phyloP scores from a whole-genome alignment of 1,140 invertebrate species.

The Drosophila parabipectinata region DNA sequence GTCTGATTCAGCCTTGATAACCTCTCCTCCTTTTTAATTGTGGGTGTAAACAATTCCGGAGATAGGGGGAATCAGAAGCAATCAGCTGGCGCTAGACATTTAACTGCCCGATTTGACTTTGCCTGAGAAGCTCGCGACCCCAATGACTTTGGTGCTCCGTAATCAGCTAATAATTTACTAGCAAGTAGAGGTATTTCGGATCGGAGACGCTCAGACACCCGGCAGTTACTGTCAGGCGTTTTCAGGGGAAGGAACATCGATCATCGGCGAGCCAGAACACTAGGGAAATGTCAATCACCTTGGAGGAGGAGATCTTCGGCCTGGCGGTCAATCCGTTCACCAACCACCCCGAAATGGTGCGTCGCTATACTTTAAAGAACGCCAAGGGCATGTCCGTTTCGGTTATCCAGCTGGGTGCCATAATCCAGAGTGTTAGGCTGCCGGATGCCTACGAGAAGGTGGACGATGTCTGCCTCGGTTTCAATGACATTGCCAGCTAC shows the following conservation, averaged over 20 bases:
- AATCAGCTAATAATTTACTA: constrained; percentile 19
- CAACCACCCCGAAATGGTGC: constrained; percentile 83
- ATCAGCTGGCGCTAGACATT: constrained; percentile 3
- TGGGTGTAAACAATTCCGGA: background rate
- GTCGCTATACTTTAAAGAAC: constrained; percentile 87
- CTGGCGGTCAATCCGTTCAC: constrained; percentile 62
- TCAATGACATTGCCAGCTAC: constrained; percentile 88
- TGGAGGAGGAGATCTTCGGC: constrained; percentile 76
- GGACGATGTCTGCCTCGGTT: constrained; percentile 91
- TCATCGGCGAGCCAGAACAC: constrained; percentile 15
- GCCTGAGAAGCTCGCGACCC: constrained; percentile 49
- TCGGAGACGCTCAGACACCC: constrained; percentile 32
- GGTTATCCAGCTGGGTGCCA: constrained; percentile 91
- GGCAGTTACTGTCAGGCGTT: constrained; percentile 53
- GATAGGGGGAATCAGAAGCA: background rate
- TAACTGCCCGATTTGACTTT: constrained; percentile 65
- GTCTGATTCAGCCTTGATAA: background rate
- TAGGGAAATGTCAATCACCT: constrained; percentile 43
- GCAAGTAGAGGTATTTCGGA: constrained; percentile 15
- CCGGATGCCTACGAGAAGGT: constrained; percentile 89
- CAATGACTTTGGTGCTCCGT: constrained; percentile 49
- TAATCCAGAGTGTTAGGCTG: constrained; percentile 89
- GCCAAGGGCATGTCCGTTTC: constrained; percentile 85
- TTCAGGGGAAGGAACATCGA: constrained; percentile 20
- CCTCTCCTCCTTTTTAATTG: background rate